These are phyloP conservation scores for Buteo buteo DNA, from an alignment of 2,113 vertebrate species.

Conservation along the genomic window DNA sequence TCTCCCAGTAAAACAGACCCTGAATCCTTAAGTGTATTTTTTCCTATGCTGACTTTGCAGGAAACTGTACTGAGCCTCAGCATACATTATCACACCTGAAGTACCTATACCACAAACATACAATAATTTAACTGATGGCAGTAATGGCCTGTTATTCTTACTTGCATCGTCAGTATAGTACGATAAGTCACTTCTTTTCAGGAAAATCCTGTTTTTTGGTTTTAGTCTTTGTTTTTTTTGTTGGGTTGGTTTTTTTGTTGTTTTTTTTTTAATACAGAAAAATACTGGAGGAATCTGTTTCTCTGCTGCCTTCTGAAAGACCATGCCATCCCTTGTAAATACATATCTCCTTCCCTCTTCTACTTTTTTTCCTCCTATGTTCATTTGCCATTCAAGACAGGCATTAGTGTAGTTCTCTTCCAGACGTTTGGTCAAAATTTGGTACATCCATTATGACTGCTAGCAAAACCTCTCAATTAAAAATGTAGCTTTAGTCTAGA, in stretches of 20 bases:
- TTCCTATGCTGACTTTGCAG: not conserved
- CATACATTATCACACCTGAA: not conserved
- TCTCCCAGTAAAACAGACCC: not conserved
- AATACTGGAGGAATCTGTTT: not conserved
- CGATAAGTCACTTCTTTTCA: not conserved
- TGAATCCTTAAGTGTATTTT: not conserved
- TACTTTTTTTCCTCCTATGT: not conserved
- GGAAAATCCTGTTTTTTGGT: not conserved
- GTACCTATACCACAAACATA: not conserved
- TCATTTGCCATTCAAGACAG: not conserved
- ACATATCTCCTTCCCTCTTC: not conserved
- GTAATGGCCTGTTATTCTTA: not conserved
- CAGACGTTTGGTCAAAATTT: not conserved
- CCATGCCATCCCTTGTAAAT: not conserved
- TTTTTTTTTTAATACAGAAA: not conserved
- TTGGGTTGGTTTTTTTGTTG: no score
- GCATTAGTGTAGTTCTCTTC: not conserved
- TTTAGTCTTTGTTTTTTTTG: no score
- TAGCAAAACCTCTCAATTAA: not conserved
- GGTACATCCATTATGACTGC: not conserved
- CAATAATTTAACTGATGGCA: not conserved
- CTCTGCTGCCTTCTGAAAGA: not conserved
- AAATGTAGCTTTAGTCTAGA: not conserved
- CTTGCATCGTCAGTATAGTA: not conserved
- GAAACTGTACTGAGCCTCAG: not conserved